These are phyloP conservation scores for Clarias batrachus DNA, from an alignment of 2,113 vertebrate genomes.

Conservation along the genomic window DNA sequence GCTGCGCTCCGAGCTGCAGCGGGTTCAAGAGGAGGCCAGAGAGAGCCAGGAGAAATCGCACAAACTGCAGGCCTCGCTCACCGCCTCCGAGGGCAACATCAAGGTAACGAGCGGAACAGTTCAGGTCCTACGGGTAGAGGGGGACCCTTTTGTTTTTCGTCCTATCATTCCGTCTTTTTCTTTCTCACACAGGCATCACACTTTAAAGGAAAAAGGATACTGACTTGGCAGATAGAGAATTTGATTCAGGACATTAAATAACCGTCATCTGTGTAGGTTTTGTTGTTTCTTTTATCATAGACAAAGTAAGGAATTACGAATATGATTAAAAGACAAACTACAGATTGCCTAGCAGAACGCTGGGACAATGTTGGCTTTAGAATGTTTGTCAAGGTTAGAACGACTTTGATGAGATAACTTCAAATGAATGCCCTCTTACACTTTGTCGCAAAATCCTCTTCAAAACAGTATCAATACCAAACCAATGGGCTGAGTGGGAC, in stretches of 20 bases:
- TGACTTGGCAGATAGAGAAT: background rate
- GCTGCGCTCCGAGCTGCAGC: constrained; percentile 81
- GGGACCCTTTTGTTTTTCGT: background rate
- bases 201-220: background rate
- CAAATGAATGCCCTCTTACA: too few species aligned
- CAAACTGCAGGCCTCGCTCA: constrained; percentile 85
- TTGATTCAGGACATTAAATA: background rate
- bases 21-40: constrained; percentile 88
- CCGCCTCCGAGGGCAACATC: constrained; percentile 77
- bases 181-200: background rate
- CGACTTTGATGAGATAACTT: too few species aligned
- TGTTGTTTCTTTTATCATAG: too few species aligned
- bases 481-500: too few species aligned
- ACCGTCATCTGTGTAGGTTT: too few species aligned
- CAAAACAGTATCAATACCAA: too few species aligned
- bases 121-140: background rate
- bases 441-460: too few species aligned
- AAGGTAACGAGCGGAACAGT: constrained; percentile 73
- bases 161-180: background rate
- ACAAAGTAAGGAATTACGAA: too few species aligned
- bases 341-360: too few species aligned
- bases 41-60: constrained; percentile 87
- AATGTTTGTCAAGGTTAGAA: too few species aligned
- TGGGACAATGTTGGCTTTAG: too few species aligned
- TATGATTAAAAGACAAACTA: too few species aligned